phyloP scores from a whole-genome alignment of 2,113 vertebrate species.

The Orycteropus afer region DNA sequence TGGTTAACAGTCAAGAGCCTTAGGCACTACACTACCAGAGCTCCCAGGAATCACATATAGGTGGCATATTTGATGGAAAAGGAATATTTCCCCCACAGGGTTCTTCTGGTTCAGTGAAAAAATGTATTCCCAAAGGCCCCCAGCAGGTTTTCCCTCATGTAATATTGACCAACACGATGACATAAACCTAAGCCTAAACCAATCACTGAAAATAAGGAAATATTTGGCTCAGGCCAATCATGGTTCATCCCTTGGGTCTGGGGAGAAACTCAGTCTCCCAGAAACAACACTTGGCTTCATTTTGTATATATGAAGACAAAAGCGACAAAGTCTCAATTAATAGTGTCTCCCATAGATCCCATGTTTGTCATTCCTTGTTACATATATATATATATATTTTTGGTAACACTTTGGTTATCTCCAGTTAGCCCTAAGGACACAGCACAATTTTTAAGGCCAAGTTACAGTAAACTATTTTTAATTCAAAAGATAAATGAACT shows the following conservation, averaged over 20 bases:
- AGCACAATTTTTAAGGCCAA: conserved; percentile 21
- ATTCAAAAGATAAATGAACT: neutral
- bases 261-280: neutral
- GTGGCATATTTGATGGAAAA: neutral
- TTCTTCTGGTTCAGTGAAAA: neutral
- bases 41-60: too few relatives aligned
- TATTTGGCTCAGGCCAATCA: neutral
- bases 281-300: neutral
- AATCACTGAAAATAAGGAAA: neutral
- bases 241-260: neutral
- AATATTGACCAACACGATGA: neutral
- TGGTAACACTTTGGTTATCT: neutral
- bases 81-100: neutral
- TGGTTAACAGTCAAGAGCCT: too few relatives aligned
- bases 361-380: neutral
- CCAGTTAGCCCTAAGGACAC: neutral
- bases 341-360: neutral
- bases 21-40: too few relatives aligned
- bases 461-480: conserved; percentile 42
- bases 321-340: neutral
- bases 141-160: neutral
- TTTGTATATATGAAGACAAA: neutral
- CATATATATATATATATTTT: neutral
- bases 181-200: neutral
- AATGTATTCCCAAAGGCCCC: neutral